Evolutionary conservation across 2,113 vertebrate species (phyloP), one percentile per base, ranked within the genome.

Genomic region (Illadopsis cleaveri): DNA sequence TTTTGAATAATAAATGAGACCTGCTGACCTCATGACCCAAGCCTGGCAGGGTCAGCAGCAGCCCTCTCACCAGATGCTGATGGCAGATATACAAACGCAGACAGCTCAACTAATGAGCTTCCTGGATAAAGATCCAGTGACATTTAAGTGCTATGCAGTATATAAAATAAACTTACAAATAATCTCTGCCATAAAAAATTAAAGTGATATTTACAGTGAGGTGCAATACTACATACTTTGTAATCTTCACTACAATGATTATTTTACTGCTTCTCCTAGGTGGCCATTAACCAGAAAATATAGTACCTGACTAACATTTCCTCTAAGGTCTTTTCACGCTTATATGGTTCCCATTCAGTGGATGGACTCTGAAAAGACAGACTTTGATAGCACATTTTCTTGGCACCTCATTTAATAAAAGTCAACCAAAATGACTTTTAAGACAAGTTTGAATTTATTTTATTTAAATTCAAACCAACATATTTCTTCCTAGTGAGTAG

Each of bases 1-100:
- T 98, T 98, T 95, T 98, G 98, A 98, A 98, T 98, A 98, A 98
- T 98, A 98, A 98, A 98, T 98, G 98, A 98, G 98, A 98, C 98
- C 98, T 97, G 97, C 96, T 98, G 98, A 98, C 98, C 98, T 95
- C 84, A 21, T 98, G 98, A 98, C 98, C 98, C 82, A 87, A 97
- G 98, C 86, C 97, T 98, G 98, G 98, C 97, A 98, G 98, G 97
- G 98, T 98, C 97, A 98, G 97, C 93, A 93, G 94, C 91, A 93
- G 89, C 83, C 97, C 96, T 97, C 98, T 97, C 97, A 97, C 96
- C 98, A 98, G 97, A 98, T 98, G 98, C 97, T 98, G 97, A 96
- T 94, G 97, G 97, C 97, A 98, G 96, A 98, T 98, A 98, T 62
- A 94, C 91, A 94, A 76, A 94, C 83, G 33, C 68, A 89, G 95